Conservation (phyloP, 2,113 vertebrate genomes). For the Egretta garzetta region DNA sequence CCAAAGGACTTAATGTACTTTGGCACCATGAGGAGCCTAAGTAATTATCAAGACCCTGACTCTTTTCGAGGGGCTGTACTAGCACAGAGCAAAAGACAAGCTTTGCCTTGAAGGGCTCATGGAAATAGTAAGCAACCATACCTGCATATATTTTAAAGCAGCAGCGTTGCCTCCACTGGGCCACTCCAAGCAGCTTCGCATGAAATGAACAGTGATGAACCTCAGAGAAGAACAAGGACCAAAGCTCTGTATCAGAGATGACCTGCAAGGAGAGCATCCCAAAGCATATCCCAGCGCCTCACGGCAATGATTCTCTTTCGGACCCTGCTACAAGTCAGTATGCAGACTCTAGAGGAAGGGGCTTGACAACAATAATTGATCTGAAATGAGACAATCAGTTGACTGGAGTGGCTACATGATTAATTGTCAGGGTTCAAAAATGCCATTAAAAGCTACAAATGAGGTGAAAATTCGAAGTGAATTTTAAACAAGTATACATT, state of each 20-base stretch:
- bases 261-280: not conserved
- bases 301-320: not conserved
- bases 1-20: not conserved
- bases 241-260: not conserved
- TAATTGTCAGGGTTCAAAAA: conserved; percentile 49
- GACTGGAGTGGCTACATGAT: not conserved
- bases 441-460: conserved; percentile 65
- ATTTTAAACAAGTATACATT: conserved; percentile 68
- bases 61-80: not conserved
- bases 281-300: not conserved
- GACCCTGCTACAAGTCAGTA: not conserved
- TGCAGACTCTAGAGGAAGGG: not conserved
- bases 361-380: conserved; percentile 41
- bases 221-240: not conserved
- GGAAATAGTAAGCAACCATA: not conserved
- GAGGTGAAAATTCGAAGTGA: conserved; percentile 67
- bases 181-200: not conserved
- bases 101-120: not conserved
- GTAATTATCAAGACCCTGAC: not conserved
- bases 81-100: not conserved
- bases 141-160: not conserved
- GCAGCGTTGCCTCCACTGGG: not conserved
- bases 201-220: not conserved
- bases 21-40: not conserved
- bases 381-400: conserved; percentile 34